Conservation (phyloP, 2,888 invertebrate genomes). For the Punctoribates punctum region DNA sequence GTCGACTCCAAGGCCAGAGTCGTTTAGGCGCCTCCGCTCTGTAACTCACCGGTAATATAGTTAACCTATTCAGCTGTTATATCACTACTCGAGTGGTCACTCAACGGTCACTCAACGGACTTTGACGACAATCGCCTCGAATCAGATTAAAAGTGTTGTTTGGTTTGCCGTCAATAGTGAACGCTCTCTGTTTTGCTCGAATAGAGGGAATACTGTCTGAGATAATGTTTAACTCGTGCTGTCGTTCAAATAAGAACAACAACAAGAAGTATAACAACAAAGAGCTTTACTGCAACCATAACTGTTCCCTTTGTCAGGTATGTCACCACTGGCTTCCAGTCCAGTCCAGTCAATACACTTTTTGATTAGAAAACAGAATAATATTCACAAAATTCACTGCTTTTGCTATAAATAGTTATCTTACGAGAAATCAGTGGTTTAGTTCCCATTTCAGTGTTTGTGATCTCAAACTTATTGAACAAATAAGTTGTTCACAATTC, state of each 20-base stretch:
- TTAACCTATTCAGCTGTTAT: constrained; percentile 22
- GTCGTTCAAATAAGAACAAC: constrained; percentile 16
- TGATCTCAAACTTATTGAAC: not conserved
- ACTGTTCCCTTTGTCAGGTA: constrained; percentile 30
- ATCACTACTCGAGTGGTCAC: not conserved
- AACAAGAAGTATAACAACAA: not conserved
- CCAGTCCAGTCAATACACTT: not conserved
- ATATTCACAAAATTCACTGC: not conserved
- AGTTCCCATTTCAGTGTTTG: not conserved
- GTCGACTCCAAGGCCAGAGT: constrained; percentile 25
- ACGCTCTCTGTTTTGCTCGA: not conserved
- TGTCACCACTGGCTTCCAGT: not conserved
- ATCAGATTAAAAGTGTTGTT: constrained; percentile 2
- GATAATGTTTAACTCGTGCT: constrained; percentile 30
- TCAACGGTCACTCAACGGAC: not conserved
- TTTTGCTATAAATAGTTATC: not conserved
- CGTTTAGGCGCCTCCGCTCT: constrained; percentile 28
- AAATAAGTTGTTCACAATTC: not conserved
- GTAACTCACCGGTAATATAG: constrained; percentile 23
- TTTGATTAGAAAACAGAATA: not conserved
- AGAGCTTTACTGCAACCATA: constrained; percentile 19
- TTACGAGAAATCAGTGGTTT: not conserved
- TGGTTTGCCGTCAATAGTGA: not conserved
- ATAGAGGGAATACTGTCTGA: not conserved
- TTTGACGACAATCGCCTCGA: not conserved